phyloP scores from a whole-genome alignment of 2,113 vertebrate species.

The Cyprinus carpio region DNA sequence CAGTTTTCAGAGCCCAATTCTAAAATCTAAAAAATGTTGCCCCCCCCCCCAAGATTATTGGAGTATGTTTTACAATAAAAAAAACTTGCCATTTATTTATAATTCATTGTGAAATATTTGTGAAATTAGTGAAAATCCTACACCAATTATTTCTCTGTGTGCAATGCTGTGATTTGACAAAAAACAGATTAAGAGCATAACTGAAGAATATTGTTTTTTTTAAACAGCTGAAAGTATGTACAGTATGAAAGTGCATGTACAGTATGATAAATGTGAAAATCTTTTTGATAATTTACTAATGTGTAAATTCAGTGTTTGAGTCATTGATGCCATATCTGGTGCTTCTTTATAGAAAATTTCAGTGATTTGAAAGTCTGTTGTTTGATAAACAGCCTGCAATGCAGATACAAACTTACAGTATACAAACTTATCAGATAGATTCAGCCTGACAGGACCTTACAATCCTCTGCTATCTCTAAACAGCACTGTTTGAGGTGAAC shows the following conservation, averaged over 20 bases:
- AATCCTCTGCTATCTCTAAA: conserved; percentile 59
- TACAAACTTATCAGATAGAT: not conserved
- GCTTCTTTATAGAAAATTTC: not conserved
- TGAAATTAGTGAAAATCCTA: too few species aligned
- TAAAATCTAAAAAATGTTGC: too few species aligned
- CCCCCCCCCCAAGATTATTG: too few species aligned
- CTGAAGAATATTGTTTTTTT: too few species aligned
- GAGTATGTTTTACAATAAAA: too few species aligned
- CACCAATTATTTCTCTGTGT: too few species aligned
- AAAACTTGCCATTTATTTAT: too few species aligned
- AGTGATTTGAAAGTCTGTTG: not conserved
- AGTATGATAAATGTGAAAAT: not conserved
- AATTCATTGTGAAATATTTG: too few species aligned
- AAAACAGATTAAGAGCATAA: too few species aligned
- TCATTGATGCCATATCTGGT: not conserved
- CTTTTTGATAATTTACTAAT: not conserved
- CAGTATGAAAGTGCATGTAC: not conserved
- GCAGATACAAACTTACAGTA: not conserved
- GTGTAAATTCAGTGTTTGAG: not conserved
- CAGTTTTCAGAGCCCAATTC: not conserved
- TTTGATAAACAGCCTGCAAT: not conserved
- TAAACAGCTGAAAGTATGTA: not conserved
- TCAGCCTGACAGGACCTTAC: conserved; percentile 52
- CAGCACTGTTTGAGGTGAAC: conserved; percentile 38
- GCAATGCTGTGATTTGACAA: too few species aligned